phyloP scores from a whole-genome alignment of 2,113 vertebrate species.

The Hippoglossus stenolepis region DNA sequence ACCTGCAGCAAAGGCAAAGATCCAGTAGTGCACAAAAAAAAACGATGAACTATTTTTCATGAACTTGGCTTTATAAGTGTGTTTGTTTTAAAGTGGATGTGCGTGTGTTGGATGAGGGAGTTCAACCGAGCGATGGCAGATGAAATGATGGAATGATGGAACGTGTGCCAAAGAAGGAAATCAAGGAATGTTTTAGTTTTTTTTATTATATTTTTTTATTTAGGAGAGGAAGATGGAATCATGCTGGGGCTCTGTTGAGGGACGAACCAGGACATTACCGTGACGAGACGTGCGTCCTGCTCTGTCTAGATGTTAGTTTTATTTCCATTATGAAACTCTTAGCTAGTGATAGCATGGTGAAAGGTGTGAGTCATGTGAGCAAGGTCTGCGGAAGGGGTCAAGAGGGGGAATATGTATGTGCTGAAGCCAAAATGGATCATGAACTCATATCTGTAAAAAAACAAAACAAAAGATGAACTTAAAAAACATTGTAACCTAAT shows the following conservation, averaged over 20 bases:
- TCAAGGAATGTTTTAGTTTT: conserved; percentile 75
- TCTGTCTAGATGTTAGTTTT: conserved; percentile 89
- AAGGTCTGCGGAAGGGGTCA: conserved; percentile 86
- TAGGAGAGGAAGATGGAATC: conserved; percentile 69
- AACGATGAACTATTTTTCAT: conserved; percentile 43
- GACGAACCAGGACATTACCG: conserved; percentile 40
- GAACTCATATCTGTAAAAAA: conserved; percentile 86
- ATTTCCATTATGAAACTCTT: conserved; percentile 78
- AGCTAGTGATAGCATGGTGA: conserved; percentile 88
- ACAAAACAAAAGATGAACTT: conserved; percentile 30
- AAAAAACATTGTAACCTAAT: conserved; percentile 79
- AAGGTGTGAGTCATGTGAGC: conserved; percentile 89
- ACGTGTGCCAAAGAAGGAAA: conserved; percentile 90
- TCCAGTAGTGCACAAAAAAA: conserved; percentile 19
- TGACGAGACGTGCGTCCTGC: conserved; percentile 60
- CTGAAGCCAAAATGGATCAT: conserved; percentile 86
- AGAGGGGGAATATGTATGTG: conserved; percentile 83
- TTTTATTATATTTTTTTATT: conserved; percentile 47
- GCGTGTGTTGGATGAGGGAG: conserved; percentile 57
- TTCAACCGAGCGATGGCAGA: conserved; percentile 62
- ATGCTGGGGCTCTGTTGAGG: conserved; percentile 49
- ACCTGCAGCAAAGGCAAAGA: neutral
- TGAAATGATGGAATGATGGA: conserved; percentile 83
- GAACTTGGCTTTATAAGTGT: conserved; percentile 77
- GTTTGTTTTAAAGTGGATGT: conserved; percentile 73